A percentile compares a stretch with the other conserved stretches of the same genome.
Evolutionary conservation across 2,797 vertebrate species (phyloP).

Genomic region (Microctenopoma stevenorrisi): DNA sequence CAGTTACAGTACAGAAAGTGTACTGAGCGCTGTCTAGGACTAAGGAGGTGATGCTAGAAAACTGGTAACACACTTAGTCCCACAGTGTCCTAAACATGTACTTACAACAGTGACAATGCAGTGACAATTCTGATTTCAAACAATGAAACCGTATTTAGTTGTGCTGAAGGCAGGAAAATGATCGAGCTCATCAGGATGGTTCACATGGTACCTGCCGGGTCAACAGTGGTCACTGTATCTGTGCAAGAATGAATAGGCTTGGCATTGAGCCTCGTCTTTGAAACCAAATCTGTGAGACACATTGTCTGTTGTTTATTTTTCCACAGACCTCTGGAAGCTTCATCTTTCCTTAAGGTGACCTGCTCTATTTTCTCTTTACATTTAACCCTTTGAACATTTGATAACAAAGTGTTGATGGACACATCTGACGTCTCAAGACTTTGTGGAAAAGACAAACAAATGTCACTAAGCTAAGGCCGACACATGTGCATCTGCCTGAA

Average conservation of each 20-base stretch:
- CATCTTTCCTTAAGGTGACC: conserved; percentile 9
- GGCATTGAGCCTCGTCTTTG: conserved; percentile 18
- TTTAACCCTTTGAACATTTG: neutral
- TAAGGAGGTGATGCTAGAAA: neutral
- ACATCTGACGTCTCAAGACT: neutral
- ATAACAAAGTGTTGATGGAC: neutral
- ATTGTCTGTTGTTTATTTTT: conserved; percentile 16
- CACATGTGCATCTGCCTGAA: conserved; percentile 24
- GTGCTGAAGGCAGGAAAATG: conserved; percentile 8
- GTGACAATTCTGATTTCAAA: neutral
- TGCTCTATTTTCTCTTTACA: neutral
- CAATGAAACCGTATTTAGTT: neutral
- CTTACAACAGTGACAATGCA: neutral
- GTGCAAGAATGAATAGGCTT: conserved; percentile 15
- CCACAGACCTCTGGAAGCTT: neutral
- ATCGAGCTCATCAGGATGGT: neutral
- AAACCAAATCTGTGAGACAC: conserved; percentile 24
- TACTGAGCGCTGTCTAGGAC: neutral
- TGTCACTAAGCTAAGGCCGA: conserved; percentile 8
- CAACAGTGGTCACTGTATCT: conserved; percentile 10
- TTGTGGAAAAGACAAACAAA: conserved; percentile 13
- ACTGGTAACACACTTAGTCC: conserved; percentile 1
- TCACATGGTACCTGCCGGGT: neutral
- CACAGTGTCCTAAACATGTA: conserved; percentile 4
- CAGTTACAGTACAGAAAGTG: neutral